Conservation (phyloP, 2,888 invertebrate genomes). For the Caenorhabditis uteleia region DNA sequence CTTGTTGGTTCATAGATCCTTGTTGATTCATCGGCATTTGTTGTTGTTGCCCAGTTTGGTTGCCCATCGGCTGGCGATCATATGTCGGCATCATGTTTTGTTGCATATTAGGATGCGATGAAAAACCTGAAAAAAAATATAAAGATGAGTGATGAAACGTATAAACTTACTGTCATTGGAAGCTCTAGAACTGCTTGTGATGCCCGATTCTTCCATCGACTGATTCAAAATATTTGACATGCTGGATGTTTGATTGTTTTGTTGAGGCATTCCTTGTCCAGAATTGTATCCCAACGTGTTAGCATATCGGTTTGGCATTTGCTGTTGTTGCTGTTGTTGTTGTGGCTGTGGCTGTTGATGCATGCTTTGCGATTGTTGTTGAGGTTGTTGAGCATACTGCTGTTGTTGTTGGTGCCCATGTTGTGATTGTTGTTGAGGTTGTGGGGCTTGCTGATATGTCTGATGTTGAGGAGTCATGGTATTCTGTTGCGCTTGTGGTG, state of each 20-base stretch:
- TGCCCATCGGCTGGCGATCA: conserved; percentile 8
- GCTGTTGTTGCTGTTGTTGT: conserved; percentile 7
- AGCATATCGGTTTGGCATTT: conserved; percentile 1
- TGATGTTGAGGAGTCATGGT: too few relatives aligned
- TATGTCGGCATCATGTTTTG: conserved; percentile 1
- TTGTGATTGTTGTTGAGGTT: conserved; percentile 21
- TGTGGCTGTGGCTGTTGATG: conserved; percentile 16
- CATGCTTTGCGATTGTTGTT: background rate
- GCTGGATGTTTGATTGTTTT: background rate
- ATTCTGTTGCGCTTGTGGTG: too few relatives aligned
- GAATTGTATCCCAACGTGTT: too few relatives aligned
- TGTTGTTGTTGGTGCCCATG: conserved; percentile 11
- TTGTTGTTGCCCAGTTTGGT: conserved; percentile 9
- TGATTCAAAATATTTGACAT: conserved; percentile 22
- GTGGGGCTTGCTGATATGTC: conserved; percentile 7
- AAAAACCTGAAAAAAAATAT: conserved; percentile 1
- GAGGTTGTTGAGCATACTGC: too few relatives aligned
- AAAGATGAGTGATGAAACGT: too few relatives aligned
- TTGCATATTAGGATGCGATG: too few relatives aligned
- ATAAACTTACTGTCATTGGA: too few relatives aligned
- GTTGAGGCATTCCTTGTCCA: background rate
- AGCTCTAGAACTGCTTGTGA: conserved; percentile 13
- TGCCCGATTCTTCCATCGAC: conserved; percentile 32
- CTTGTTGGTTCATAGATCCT: conserved; percentile 6
- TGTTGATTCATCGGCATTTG: conserved; percentile 12